Evolutionary conservation across 1,140 invertebrate species (phyloP).

Genomic region (Drosophila triauraria): DNA sequence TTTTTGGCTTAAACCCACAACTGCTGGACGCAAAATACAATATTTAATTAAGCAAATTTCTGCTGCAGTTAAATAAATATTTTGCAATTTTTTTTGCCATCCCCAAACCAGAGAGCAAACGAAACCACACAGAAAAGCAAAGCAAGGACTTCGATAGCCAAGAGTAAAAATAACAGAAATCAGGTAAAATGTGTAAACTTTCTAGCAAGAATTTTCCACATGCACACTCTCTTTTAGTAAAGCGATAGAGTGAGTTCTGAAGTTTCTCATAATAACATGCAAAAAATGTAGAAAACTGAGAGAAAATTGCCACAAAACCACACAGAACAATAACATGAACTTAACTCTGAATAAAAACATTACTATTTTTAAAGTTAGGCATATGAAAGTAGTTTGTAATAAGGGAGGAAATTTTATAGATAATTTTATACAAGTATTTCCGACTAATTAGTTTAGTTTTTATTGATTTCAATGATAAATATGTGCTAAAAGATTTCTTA

Average conservation of each 20-base stretch:
- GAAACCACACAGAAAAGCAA: conserved; percentile 37
- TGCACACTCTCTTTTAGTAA: conserved; percentile 17
- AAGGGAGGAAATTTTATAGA: background rate
- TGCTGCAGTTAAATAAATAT: conserved; percentile 63
- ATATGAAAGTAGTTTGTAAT: background rate
- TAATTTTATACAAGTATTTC: too few species aligned
- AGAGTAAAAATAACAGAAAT: conserved; percentile 46
- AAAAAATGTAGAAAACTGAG: conserved; percentile 27
- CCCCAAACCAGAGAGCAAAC: conserved; percentile 32
- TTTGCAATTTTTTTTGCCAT: conserved; percentile 40
- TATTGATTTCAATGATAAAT: background rate
- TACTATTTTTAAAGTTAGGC: background rate
- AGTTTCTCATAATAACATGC: conserved; percentile 39
- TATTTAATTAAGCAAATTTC: conserved; percentile 83
- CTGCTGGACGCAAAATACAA: conserved; percentile 47
- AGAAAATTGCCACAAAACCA: conserved; percentile 12
- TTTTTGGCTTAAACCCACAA: conserved; percentile 16
- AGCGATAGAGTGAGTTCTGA: background rate
- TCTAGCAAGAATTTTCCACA: conserved; percentile 57
- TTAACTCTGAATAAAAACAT: too few species aligned
- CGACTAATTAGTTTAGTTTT: background rate
- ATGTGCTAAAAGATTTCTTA: background rate
- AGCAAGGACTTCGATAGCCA: conserved; percentile 50
- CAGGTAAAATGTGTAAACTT: conserved; percentile 58
- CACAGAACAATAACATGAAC: conserved; percentile 10